Percentiles rank a stretch among this genome's conserved stretches.
Conservation (phyloP, 37 sponge, comb jelly and placozoan species). For the Petrosia ficiformis region DNA sequence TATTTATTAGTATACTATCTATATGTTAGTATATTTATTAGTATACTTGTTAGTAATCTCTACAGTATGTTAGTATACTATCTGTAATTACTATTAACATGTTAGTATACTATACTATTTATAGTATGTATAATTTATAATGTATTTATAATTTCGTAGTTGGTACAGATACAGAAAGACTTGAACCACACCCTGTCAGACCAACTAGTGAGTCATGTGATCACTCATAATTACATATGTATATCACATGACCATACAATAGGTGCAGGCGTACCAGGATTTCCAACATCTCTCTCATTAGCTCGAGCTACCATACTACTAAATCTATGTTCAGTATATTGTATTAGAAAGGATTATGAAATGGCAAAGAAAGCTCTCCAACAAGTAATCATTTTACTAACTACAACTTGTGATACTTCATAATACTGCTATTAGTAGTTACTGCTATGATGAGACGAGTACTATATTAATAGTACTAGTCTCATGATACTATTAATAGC, state of each 20-base stretch:
- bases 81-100: no score
- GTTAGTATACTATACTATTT: no score
- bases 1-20: no score
- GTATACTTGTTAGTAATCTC: no score
- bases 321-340: slow-evolving; percentile 68
- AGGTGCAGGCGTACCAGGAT: slow-evolving; percentile 18
- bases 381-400: slow-evolving; percentile 19
- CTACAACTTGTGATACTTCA: background rate
- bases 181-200: background rate
- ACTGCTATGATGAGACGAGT: no score
- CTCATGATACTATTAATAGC: no score
- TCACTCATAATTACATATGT: background rate
- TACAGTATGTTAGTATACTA: no score
- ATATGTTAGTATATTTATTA: no score
- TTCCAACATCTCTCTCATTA: slow-evolving; percentile 26
- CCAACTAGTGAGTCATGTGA: slow-evolving; percentile 2
- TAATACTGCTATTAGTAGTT: slow-evolving; percentile 5
- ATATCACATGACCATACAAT: background rate
- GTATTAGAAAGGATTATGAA: slow-evolving; percentile 61
- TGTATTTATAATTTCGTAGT: no score
- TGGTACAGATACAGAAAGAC: background rate
- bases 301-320: slow-evolving; percentile 61
- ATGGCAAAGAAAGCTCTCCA: slow-evolving; percentile 69
- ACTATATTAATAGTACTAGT: no score
- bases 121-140: no score